Percentiles rank a stretch among this genome's conserved stretches.
These are phyloP conservation scores for Mormyrops boulengeri DNA, from an alignment of 2,797 vertebrate species.

Conservation along the genomic window DNA sequence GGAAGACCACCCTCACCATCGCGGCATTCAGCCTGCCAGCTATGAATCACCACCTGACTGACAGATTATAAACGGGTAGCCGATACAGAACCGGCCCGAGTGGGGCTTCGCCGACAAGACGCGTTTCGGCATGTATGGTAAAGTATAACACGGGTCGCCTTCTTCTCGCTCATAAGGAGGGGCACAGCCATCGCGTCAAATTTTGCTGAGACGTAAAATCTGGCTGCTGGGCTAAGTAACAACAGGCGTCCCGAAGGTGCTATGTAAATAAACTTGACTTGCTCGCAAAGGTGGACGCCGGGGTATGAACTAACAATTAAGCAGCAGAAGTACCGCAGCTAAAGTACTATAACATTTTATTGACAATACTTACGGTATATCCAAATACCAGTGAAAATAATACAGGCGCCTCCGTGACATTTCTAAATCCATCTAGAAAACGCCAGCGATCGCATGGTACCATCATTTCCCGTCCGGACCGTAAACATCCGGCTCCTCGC, in stretches of 20 bases:
- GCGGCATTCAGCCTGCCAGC: neutral
- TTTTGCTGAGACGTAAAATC: neutral
- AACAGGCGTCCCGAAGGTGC: neutral
- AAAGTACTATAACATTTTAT: neutral
- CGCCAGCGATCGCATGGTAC: constrained; percentile 29
- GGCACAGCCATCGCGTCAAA: neutral
- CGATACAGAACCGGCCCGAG: neutral
- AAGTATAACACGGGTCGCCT: neutral
- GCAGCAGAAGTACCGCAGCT: neutral
- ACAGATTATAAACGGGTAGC: neutral
- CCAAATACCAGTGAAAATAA: constrained; percentile 38
- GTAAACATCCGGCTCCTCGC: constrained; percentile 56
- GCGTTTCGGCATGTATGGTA: neutral
- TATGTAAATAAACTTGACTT: neutral
- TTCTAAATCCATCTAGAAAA: constrained; percentile 28
- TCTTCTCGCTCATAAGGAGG: neutral
- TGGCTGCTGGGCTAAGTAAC: neutral
- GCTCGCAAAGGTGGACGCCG: neutral
- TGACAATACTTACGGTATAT: constrained; percentile 40
- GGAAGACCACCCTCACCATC: neutral
- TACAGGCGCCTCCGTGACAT: constrained; percentile 34
- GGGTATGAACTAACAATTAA: neutral
- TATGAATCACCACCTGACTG: neutral
- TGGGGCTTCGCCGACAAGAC: neutral
- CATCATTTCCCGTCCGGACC: constrained; percentile 26